phyloP scores from a whole-genome alignment of 1,140 invertebrate genomes.

The Papilio polyxenes region DNA sequence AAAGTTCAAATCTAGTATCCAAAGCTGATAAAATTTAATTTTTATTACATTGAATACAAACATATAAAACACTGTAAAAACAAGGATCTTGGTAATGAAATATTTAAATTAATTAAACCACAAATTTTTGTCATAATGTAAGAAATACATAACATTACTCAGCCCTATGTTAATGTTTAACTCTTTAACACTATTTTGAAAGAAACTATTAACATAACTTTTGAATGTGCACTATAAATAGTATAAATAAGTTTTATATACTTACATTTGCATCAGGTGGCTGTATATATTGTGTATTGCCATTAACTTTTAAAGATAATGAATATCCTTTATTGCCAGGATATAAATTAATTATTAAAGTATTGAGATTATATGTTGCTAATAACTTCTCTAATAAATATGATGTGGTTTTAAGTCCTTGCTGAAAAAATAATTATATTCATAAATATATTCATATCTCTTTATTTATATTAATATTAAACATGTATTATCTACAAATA shows the following conservation, averaged over 20 bases:
- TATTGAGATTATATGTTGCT: constrained; percentile 91
- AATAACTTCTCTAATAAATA: constrained; percentile 92
- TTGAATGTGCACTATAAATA: not conserved
- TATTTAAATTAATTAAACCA: not conserved
- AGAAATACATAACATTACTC: not conserved
- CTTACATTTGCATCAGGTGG: constrained; percentile 73
- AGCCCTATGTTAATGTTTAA: not conserved
- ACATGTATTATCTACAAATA: no score
- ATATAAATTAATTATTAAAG: constrained; percentile 94
- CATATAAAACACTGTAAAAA: not conserved
- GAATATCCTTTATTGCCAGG: constrained; percentile 95
- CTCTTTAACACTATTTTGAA: not conserved
- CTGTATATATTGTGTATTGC: constrained; percentile 77
- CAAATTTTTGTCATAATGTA: not conserved
- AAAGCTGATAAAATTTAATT: no score
- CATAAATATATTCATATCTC: constrained; percentile 18
- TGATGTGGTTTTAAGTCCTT: constrained; percentile 87
- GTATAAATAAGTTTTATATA: constrained; percentile 39
- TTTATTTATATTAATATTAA: not conserved
- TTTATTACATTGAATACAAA: not conserved
- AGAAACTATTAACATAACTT: not conserved
- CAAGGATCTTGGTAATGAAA: not conserved
- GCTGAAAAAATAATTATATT: constrained; percentile 70
- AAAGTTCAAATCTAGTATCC: not conserved
- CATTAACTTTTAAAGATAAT: constrained; percentile 86